Percentiles rank a stretch among this genome's conserved stretches.
These are phyloP conservation scores for Phyllostomus discolor DNA, from an alignment of 2,113 vertebrate genomes.

Conservation along the genomic window DNA sequence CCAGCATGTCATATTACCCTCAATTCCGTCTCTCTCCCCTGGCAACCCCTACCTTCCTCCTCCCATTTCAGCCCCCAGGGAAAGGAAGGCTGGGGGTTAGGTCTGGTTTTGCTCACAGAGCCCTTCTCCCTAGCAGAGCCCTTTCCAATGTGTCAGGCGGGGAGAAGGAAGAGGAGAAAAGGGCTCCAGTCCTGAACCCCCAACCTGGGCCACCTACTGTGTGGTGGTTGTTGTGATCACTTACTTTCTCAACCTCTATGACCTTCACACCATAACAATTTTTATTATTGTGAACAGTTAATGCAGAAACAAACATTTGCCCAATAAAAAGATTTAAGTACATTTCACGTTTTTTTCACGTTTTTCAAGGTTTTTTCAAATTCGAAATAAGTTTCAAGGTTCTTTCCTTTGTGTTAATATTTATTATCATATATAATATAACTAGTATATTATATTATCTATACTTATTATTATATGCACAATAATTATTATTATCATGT, in stretches of 20 bases:
- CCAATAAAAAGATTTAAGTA: not conserved
- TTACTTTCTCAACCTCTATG: rapidly evolving
- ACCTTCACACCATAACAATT: not conserved
- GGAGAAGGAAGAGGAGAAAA: no score
- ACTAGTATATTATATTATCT: not conserved
- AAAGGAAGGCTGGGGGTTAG: not conserved
- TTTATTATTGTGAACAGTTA: not conserved
- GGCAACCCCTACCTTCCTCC: rapidly evolving
- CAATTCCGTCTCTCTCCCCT: rapidly evolving
- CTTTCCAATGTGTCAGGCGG: not conserved
- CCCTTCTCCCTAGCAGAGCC: not conserved
- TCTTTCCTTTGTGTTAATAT: not conserved
- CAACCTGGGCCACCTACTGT: rapidly evolving
- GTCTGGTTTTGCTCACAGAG: no score
- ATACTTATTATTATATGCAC: no score
- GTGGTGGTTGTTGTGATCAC: rapidly evolving
- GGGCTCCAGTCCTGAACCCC: rapidly evolving
- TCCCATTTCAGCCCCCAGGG: not conserved
- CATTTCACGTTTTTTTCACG: not conserved
- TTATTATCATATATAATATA: not conserved
- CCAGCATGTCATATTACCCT: rapidly evolving
- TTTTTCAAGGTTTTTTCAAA: not conserved
- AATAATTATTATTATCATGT: rapidly evolving
- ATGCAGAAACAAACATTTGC: not conserved
- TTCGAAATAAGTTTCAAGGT: not conserved